These are phyloP conservation scores for Laterallus jamaicensis DNA, from an alignment of 2,113 vertebrate species.

Conservation along the genomic window DNA sequence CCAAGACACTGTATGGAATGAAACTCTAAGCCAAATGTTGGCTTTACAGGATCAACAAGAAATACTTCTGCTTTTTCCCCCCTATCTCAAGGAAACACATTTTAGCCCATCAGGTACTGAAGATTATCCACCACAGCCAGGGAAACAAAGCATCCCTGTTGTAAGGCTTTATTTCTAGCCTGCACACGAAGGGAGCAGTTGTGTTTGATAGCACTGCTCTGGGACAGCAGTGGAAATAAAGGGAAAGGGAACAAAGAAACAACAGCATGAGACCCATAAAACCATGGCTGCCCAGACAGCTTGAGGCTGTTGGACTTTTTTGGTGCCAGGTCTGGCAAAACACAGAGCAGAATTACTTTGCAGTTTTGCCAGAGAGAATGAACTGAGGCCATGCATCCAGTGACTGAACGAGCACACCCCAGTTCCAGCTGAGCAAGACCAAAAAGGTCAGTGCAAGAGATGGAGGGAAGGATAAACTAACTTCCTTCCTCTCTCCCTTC, in stretches of 20 bases:
- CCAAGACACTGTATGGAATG: background rate
- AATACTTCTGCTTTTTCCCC: background rate
- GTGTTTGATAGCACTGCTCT: background rate
- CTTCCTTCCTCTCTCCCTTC: too few relatives aligned
- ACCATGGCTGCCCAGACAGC: background rate
- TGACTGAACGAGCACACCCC: background rate
- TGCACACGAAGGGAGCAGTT: background rate
- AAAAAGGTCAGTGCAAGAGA: background rate
- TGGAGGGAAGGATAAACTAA: background rate
- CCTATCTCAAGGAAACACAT: background rate
- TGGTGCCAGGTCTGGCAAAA: background rate
- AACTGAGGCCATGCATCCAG: background rate
- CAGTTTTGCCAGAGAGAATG: fast-evolving
- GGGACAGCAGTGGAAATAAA: background rate
- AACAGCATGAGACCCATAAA: background rate
- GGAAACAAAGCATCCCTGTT: background rate
- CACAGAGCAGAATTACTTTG: background rate
- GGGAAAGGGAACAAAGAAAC: background rate
- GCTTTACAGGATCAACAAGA: background rate
- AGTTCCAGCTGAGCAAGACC: background rate
- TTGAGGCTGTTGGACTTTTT: background rate
- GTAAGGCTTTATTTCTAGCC: background rate
- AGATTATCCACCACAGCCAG: background rate
- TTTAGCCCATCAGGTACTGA: background rate
- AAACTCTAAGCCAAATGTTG: background rate